Base-by-base conservation (phyloP, 1,140 invertebrate genomes). In the Drosophila watanabei region DNA sequence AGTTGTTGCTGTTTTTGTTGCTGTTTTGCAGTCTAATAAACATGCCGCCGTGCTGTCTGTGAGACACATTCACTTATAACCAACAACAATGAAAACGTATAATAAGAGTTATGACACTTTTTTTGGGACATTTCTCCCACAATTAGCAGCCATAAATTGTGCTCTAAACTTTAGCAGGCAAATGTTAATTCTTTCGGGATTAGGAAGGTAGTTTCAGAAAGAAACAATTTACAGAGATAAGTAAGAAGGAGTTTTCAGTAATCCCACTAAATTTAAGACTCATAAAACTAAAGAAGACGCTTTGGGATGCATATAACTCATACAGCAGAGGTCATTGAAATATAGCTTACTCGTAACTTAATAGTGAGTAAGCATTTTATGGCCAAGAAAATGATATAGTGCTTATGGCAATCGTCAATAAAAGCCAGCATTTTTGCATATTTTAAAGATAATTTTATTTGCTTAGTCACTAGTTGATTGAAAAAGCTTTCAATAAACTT, bases 31-130 rank as follows among this genome's bases (percentile, higher is more conserved):
- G 72, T 80, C 78, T 85, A 85, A 85, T 85, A 81, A 85, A 69
- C 66, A 64, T 78, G 82, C 82, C 82, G 82, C 82, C 82, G 73
- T 32, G 78, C 82, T 78, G 82, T 85, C 82, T 85, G 73, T 60
- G 60, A 52, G 58, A 79, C 76, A 79, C 78, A 80, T 73, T 79
- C 72, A 58, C 56, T 28, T 43, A 63, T 28, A 39, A 73, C 49
- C 68, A 71, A 69, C 52, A 69, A 68, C 51, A 37, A 33, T 13
- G 24, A 33, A 11, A 13, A 14, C 24, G 18, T 18, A 45, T 24
- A 71, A 79, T 60, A 80, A 65, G 65, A 56, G 77, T 62, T 78
- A 78, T 54, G 43, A 62, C 30, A 60, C 20, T 18, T 39, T 39
- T 49, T 73, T 73, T 48, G 51, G 45, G 30, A 18, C 41, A 35